These are phyloP conservation scores for Melieria omissa DNA, from an alignment of 2,888 invertebrate species.

Conservation along the genomic window DNA sequence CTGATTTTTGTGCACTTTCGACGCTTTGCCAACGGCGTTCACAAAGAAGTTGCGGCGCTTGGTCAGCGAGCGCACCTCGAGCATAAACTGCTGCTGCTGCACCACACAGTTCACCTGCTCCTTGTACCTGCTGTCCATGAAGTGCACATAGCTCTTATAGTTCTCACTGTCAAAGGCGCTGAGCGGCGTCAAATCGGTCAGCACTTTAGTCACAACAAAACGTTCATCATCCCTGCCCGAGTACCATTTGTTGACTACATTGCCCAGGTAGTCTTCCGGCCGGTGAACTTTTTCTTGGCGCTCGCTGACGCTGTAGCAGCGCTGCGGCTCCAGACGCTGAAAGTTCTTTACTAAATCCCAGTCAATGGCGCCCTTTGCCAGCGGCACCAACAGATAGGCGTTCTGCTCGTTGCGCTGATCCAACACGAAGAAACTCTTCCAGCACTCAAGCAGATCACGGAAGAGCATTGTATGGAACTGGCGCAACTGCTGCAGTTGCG, in stretches of 20 bases:
- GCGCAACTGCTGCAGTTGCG: slow-evolving; percentile 69
- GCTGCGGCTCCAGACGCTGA: slow-evolving; percentile 65
- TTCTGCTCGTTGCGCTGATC: slow-evolving; percentile 71
- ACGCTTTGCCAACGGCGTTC: slow-evolving; percentile 54
- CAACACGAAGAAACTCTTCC: slow-evolving; percentile 73
- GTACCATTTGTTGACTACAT: slow-evolving; percentile 90
- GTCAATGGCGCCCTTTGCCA: slow-evolving; percentile 69
- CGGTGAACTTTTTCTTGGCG: slow-evolving; percentile 69
- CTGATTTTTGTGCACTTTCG: slow-evolving; percentile 53
- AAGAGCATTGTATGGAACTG: slow-evolving; percentile 83
- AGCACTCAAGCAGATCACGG: slow-evolving; percentile 72
- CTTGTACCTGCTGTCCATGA: slow-evolving; percentile 81
- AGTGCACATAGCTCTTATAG: slow-evolving; percentile 76
- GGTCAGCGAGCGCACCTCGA: slow-evolving; percentile 77
- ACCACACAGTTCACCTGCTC: slow-evolving; percentile 68
- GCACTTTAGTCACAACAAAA: slow-evolving; percentile 79
- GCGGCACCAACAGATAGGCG: slow-evolving; percentile 69
- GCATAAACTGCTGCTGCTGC: slow-evolving; percentile 75
- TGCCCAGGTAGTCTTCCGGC: slow-evolving; percentile 74
- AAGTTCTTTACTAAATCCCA: slow-evolving; percentile 71
- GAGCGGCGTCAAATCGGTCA: slow-evolving; percentile 73
- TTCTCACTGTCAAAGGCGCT: slow-evolving; percentile 72
- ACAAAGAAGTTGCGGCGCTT: slow-evolving; percentile 62
- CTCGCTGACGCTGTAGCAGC: slow-evolving; percentile 68
- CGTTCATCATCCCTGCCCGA: slow-evolving; percentile 68